phyloP scores from a whole-genome alignment of 2,113 vertebrate species.

The human region GRCh38 chr5:17282501-17283000 shows the following conservation, averaged over 20 bases:
- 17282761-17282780: background rate
- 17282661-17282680: conserved; percentile 11
- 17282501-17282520: background rate
- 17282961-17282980: background rate
- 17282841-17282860: conserved; percentile 8
- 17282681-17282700: conserved; percentile 23
- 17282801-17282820: background rate
- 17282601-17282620: background rate
- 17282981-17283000: background rate
- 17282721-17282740: conserved; percentile 43
- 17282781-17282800: background rate
- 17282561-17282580: conserved; percentile 48
- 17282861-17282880: background rate
- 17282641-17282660: background rate
- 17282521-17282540: conserved; percentile 64
- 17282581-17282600: conserved; percentile 76
- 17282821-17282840: background rate
- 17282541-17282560: conserved; percentile 57
- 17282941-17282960: background rate
- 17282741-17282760: background rate
- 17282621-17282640: background rate
- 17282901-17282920: background rate
- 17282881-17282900: background rate
- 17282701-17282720: conserved; percentile 32
- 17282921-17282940: background rate